Base-by-base conservation (phyloP, 2,113 vertebrate species). In the Lampris megalopsis region DNA sequence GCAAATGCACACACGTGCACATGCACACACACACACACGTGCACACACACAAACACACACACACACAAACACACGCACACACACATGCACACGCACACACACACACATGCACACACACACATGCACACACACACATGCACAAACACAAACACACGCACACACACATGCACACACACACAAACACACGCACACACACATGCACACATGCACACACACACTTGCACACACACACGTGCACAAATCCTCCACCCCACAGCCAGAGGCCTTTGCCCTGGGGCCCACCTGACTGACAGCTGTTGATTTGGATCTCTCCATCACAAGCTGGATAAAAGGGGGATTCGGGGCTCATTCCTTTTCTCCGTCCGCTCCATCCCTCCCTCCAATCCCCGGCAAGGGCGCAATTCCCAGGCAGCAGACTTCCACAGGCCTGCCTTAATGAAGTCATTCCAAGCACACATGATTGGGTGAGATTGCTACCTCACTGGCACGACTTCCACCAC, bases 261-360 rank as follows among this genome's bases (percentile, higher is more conserved):
- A 82, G 88, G 81, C 86, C 87, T 85, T 86, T 74, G 54, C 89
- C 90, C 82, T 60, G 65, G 75, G 80, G 85, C 82, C 88, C 79
- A 66, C 59, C 86, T 92, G 88, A 91, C 83, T 89, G 90, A 89
- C 87, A 90, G 88, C 89, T 88, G 86, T 91, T 91, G 86, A 91
- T 90, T 91, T 87, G 86, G 88, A 90, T 88, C 89, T 90, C 86
- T 87, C 82, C 86, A 91, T 92, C 90, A 87, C 79, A 43, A 62
- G 53, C 64, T 79, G 84, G 89, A 92, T 91, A 89, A 92, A 91
- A 85, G 71, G 59, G 61, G 81, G 86, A 85, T 91, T 89, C 85
- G 64, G 84, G 72, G 68, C 87, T 91, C 89, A 83, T 89, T 86
- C 83, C 75, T 68, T 61, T 62, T 47, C 57, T 63, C 61, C 70